These are phyloP conservation scores for Chamaea fasciata DNA, from an alignment of 2,113 vertebrate genomes.

Conservation along the genomic window DNA sequence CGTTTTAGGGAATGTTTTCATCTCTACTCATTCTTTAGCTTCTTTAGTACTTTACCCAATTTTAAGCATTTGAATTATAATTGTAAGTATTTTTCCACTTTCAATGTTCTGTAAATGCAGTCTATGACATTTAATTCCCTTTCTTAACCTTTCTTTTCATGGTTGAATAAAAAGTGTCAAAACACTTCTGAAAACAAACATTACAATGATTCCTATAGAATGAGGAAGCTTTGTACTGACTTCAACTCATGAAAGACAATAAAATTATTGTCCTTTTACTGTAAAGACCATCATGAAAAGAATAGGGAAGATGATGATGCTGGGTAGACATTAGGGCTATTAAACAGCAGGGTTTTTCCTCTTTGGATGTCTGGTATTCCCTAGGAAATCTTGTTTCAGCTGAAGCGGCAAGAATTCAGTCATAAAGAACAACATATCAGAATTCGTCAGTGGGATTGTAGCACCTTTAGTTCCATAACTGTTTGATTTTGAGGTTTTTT, in stretches of 20 bases:
- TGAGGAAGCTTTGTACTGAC: neutral
- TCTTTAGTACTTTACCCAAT: neutral
- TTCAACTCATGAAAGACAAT: neutral
- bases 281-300: neutral
- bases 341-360: neutral
- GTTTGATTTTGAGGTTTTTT: neutral
- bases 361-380: neutral
- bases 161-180: neutral
- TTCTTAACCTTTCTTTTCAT: neutral
- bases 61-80: neutral
- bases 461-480: neutral
- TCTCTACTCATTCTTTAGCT: neutral
- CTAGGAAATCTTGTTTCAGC: neutral
- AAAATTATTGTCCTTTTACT: neutral
- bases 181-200: neutral
- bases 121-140: neutral
- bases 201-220: neutral
- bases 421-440: neutral
- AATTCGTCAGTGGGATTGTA: neutral
- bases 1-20: neutral
- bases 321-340: neutral
- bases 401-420: neutral
- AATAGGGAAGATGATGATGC: neutral
- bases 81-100: neutral
- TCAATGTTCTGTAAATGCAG: neutral